These are phyloP conservation scores for Liodrosophila aerea DNA, from an alignment of 2,888 invertebrate species.

Conservation along the genomic window DNA sequence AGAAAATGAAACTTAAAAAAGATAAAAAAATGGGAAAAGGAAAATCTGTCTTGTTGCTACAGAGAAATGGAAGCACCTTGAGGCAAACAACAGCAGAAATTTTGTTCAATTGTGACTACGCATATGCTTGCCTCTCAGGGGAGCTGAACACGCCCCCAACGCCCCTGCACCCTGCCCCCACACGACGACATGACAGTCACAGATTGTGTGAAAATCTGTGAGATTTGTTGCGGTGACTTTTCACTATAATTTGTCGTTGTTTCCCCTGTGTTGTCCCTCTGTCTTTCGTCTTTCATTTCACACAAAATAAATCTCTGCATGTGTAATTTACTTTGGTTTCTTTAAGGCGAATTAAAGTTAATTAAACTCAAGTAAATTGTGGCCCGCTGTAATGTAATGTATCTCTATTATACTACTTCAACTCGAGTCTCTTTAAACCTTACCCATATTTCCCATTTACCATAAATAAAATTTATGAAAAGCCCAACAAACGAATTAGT, in stretches of 20 bases:
- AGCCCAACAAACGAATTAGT: constrained; percentile 71
- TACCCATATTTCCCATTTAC: too few species aligned
- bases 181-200: constrained; percentile 58
- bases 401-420: background rate
- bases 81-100: constrained; percentile 29
- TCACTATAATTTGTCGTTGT: constrained; percentile 31
- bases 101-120: constrained; percentile 52
- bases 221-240: constrained; percentile 59
- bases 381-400: background rate
- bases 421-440: too few species aligned
- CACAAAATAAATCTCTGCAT: constrained; percentile 41
- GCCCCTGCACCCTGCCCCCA: constrained; percentile 5
- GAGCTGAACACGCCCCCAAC: constrained; percentile 1
- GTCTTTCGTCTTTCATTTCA: constrained; percentile 43
- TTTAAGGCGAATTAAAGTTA: constrained; percentile 19
- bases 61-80: constrained; percentile 59
- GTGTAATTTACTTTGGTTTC: too few species aligned
- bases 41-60: constrained; percentile 30
- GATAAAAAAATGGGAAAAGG: constrained; percentile 25
- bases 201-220: constrained; percentile 66
- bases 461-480: constrained; percentile 65
- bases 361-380: constrained; percentile 60
- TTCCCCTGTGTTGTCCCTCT: constrained; percentile 34
- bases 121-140: constrained; percentile 12
- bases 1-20: constrained; percentile 16